phyloP scores from a whole-genome alignment of 2,888 invertebrate species.

The Theretra japonica region DNA sequence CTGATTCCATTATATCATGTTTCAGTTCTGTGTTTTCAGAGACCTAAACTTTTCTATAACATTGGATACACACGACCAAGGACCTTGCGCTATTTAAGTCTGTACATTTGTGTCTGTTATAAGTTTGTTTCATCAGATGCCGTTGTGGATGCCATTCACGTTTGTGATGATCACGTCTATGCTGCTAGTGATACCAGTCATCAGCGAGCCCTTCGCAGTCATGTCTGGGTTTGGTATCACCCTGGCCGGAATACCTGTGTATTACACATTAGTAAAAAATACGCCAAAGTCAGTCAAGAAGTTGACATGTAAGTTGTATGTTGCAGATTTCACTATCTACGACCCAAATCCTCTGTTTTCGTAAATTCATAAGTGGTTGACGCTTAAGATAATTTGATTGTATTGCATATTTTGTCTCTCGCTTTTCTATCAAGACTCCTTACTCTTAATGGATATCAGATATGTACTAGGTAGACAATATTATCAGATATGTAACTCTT shows the following conservation, averaged over 20 bases:
- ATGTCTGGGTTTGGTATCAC: slow-evolving; percentile 92
- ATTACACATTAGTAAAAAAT: slow-evolving; percentile 89
- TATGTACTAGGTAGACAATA: too few relatives aligned
- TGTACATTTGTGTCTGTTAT: neutral
- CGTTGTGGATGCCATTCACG: slow-evolving; percentile 89
- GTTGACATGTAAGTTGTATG: slow-evolving; percentile 85
- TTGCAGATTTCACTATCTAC: neutral
- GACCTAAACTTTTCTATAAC: too few relatives aligned
- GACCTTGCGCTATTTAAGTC: neutral
- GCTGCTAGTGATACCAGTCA: slow-evolving; percentile 90
- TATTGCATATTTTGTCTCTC: too few relatives aligned
- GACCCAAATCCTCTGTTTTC: too few relatives aligned
- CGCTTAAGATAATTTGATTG: too few relatives aligned
- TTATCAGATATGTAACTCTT: too few relatives aligned
- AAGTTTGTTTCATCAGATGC: slow-evolving; percentile 79
- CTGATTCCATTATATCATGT: too few relatives aligned
- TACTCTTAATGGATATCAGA: too few relatives aligned
- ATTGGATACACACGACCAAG: too few relatives aligned
- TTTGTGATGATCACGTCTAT: slow-evolving; percentile 92
- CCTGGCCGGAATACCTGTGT: slow-evolving; percentile 92
- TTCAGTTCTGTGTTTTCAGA: too few relatives aligned
- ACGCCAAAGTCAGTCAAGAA: slow-evolving; percentile 86
- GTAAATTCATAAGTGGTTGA: too few relatives aligned
- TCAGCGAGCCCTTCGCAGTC: slow-evolving; percentile 92
- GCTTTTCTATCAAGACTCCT: too few relatives aligned